These are phyloP conservation scores for Echinarachnius parma DNA, from an alignment of 53 echinoderm and acorn worm genomes.

Conservation along the genomic window DNA sequence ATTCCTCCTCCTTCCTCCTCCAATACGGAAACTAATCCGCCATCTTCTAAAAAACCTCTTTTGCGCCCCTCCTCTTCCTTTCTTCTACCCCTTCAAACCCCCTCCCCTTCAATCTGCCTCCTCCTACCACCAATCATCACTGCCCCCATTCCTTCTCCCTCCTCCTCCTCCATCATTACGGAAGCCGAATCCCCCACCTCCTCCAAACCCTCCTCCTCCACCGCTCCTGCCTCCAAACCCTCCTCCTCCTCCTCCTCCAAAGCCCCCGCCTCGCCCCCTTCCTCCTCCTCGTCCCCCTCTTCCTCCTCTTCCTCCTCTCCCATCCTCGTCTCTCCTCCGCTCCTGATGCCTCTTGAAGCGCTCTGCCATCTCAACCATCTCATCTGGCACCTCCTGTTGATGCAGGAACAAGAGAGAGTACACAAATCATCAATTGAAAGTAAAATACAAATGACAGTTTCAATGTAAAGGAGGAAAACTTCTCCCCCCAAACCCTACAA, in stretches of 20 bases:
- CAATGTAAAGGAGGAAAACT: too few relatives aligned
- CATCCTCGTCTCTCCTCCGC: constrained; percentile 43
- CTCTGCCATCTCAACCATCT: constrained; percentile 88
- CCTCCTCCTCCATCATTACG: constrained; percentile 44
- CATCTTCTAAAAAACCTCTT: too few relatives aligned
- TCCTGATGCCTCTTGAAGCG: constrained; percentile 55
- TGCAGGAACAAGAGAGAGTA: background rate
- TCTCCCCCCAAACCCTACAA: too few relatives aligned
- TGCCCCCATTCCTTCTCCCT: constrained; percentile 19
- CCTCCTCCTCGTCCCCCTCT: constrained; percentile 55
- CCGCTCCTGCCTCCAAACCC: constrained; percentile 27
- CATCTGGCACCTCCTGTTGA: constrained; percentile 83
- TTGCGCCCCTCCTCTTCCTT: background rate
- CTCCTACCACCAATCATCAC: constrained; percentile 27
- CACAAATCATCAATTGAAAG: background rate
- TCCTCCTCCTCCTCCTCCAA: constrained; percentile 35
- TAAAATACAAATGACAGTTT: background rate
- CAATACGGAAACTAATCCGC: too few relatives aligned
- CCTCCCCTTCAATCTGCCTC: constrained; percentile 3
- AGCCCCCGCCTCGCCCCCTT: constrained; percentile 39
- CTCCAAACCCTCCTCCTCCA: constrained; percentile 3
- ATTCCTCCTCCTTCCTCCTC: too few relatives aligned
- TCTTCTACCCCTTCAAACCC: background rate
- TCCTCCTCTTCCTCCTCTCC: constrained; percentile 50
- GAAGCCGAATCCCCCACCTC: constrained; percentile 24